A percentile compares a stretch with the other conserved stretches of the same genome.
Evolutionary conservation across 1,140 invertebrate genomes (phyloP).

Genomic region (Armadillidium nasatum): DNA sequence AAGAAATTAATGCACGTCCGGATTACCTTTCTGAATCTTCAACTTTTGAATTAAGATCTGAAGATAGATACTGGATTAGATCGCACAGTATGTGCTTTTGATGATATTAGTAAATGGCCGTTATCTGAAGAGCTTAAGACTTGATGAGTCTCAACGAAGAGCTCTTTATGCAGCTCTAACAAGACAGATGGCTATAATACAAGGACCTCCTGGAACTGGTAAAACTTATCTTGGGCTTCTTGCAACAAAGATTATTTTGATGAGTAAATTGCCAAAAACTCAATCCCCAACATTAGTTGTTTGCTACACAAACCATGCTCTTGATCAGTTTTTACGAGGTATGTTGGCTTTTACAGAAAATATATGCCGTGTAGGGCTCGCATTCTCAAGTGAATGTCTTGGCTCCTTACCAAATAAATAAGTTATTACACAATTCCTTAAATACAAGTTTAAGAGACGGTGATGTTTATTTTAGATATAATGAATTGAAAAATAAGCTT

Average conservation of each 20-base stretch:
- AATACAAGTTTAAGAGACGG: too few species aligned
- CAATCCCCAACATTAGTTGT: conserved; percentile 66
- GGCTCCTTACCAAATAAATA: conserved; percentile 44
- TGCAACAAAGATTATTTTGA: conserved; percentile 58
- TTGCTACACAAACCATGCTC: conserved; percentile 79
- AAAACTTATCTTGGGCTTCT: conserved; percentile 70
- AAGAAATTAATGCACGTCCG: conserved; percentile 29
- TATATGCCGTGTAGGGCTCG: conserved; percentile 67
- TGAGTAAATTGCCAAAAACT: too few species aligned
- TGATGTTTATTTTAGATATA: too few species aligned
- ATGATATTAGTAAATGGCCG: conserved; percentile 24
- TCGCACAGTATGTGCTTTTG: not conserved
- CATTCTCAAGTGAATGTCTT: conserved; percentile 60
- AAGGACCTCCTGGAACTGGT: conserved; percentile 70
- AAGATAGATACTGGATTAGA: not conserved
- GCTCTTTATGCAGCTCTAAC: conserved; percentile 53
- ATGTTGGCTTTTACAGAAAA: conserved; percentile 51
- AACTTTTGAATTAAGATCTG: conserved; percentile 28
- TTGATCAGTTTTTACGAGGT: conserved; percentile 81
- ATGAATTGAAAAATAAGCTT: too few species aligned
- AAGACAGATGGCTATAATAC: conserved; percentile 62
- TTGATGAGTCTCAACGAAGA: conserved; percentile 51
- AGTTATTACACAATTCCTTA: not conserved
- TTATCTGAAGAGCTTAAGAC: conserved; percentile 4
- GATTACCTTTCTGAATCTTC: conserved; percentile 29